Evolutionary conservation across 37 sponge, comb jelly and placozoan genomes (phyloP).

Genomic region (Petrosia ficiformis): DNA sequence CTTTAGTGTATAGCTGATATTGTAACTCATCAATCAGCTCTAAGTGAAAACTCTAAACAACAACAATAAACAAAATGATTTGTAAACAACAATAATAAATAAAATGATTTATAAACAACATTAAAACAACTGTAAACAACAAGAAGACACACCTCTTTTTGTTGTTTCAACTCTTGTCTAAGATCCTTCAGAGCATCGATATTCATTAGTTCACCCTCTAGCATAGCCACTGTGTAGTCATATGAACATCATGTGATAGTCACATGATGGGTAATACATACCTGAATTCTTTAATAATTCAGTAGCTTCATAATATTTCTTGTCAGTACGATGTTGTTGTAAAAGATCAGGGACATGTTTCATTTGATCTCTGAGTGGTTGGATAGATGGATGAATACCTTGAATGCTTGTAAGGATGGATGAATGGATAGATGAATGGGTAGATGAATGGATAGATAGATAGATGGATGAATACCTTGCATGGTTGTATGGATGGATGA

Average conservation of each 20-base stretch:
- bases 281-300: constrained; percentile 58
- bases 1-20: constrained; percentile 64
- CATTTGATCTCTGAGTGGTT: constrained; percentile 59
- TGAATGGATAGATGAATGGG: too few species aligned
- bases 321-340: constrained; percentile 21
- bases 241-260: not conserved
- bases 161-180: constrained; percentile 41
- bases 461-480: too few species aligned
- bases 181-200: constrained; percentile 82
- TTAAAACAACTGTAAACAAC: not conserved
- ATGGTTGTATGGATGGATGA: too few species aligned
- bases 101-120: not conserved
- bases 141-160: constrained; percentile 46
- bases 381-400: not conserved
- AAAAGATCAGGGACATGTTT: constrained; percentile 62
- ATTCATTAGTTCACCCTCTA: constrained; percentile 50
- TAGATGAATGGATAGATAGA: too few species aligned
- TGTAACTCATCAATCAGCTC: constrained; percentile 83
- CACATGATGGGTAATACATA: constrained; percentile 1
- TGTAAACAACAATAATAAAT: not conserved
- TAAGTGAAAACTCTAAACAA: constrained; percentile 52
- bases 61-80: not conserved
- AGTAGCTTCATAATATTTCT: constrained; percentile 83
- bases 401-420: too few species aligned
- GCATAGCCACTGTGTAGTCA: constrained; percentile 36